Conservation (phyloP, 2,797 vertebrate species). For the Benthosema pterotum region DNA sequence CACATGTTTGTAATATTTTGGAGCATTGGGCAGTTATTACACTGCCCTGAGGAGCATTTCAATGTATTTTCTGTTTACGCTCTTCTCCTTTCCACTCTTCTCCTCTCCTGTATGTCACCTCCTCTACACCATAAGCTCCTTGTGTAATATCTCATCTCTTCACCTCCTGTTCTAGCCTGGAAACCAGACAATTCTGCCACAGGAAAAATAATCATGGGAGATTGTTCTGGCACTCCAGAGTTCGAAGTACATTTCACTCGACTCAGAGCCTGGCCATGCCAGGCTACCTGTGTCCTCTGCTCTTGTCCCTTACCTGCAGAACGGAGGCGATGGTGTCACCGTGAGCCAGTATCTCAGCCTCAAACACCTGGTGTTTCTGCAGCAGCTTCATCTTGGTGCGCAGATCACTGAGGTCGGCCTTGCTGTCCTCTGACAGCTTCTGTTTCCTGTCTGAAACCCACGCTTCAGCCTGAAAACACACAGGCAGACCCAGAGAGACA, state of each 20-base stretch:
- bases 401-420: slow-evolving; percentile 78
- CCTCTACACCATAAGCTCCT: not conserved
- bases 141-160: not conserved
- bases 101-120: not conserved
- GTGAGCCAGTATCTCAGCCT: slow-evolving; percentile 89
- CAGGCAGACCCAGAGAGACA: not conserved
- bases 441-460: slow-evolving; percentile 87
- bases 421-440: slow-evolving; percentile 80
- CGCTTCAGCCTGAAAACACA: slow-evolving; percentile 78
- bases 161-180: not conserved
- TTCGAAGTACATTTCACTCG: no score
- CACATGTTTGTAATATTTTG: no score
- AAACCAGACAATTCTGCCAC: no score
- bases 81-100: not conserved
- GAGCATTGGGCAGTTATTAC: no score
- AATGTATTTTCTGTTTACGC: not conserved
- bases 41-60: no score
- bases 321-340: slow-evolving; percentile 79
- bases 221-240: no score
- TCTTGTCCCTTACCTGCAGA: slow-evolving; percentile 67
- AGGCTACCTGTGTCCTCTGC: not conserved
- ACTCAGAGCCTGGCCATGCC: no score
- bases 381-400: slow-evolving; percentile 85
- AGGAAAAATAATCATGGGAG: no score
- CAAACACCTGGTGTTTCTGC: slow-evolving; percentile 89